phyloP scores from a whole-genome alignment of 2,113 vertebrate genomes.

The Hypanus sabinus region DNA sequence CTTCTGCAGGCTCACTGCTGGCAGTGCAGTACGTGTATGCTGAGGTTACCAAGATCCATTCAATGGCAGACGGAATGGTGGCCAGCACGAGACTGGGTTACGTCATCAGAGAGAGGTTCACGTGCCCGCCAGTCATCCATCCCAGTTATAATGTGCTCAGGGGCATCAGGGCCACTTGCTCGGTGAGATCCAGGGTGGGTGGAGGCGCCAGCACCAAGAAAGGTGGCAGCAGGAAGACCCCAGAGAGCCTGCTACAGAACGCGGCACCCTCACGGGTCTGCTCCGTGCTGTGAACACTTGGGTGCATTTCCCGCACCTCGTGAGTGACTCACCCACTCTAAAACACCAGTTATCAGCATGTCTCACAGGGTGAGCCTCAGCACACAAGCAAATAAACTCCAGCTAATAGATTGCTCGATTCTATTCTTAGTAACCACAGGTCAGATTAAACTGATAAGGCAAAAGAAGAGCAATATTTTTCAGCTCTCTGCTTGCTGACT shows the following conservation, averaged over 20 bases:
- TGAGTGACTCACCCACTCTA: not conserved
- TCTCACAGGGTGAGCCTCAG: not conserved
- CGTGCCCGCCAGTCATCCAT: conserved; percentile 46
- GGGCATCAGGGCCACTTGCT: conserved; percentile 52
- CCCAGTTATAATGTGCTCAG: conserved; percentile 54
- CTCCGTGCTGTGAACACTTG: not conserved
- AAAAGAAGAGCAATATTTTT: not conserved
- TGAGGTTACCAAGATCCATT: conserved; percentile 51
- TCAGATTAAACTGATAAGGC: not conserved
- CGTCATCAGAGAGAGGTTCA: conserved; percentile 57
- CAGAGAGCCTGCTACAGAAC: not conserved
- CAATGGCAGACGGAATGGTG: conserved; percentile 58
- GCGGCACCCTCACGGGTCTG: not conserved
- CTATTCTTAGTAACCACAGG: not conserved
- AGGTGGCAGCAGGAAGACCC: not conserved
- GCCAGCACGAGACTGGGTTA: conserved; percentile 54
- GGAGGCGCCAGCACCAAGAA: not conserved
- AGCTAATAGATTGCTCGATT: not conserved
- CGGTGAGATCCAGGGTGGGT: conserved; percentile 52
- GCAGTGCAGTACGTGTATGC: conserved; percentile 59
- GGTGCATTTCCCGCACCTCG: not conserved
- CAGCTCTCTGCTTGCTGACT: not conserved
- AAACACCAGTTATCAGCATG: not conserved
- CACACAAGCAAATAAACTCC: not conserved
- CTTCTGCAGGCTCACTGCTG: conserved; percentile 58